Evolutionary conservation across 1,140 invertebrate species (phyloP).

Genomic region (Sarcophaga peregrina): DNA sequence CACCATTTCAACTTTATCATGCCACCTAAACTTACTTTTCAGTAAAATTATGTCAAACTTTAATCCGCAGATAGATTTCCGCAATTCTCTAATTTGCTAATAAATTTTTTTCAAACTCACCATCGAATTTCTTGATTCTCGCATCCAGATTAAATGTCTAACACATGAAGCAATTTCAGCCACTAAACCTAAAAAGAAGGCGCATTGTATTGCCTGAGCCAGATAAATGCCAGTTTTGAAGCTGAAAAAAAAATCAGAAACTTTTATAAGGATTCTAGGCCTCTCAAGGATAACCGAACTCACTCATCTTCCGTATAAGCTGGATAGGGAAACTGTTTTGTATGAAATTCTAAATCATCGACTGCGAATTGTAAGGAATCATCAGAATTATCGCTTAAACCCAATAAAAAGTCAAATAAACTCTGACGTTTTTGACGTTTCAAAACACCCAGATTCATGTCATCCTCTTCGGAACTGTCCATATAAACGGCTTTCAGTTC

Average conservation of each 20-base stretch:
- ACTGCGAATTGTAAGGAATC: conserved; percentile 51
- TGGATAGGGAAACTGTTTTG: conserved; percentile 76
- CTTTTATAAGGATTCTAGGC: not conserved
- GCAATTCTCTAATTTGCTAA: too few species aligned
- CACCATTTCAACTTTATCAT: too few species aligned
- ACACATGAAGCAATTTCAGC: conserved; percentile 73
- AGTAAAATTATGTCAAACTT: too few species aligned
- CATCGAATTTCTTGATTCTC: conserved; percentile 75
- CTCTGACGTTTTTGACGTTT: conserved; percentile 53
- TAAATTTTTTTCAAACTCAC: conserved; percentile 60
- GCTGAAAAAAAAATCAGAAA: conserved; percentile 64
- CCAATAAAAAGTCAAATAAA: conserved; percentile 53
- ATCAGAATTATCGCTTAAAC: conserved; percentile 36
- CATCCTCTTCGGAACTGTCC: not conserved
- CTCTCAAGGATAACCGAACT: conserved; percentile 55
- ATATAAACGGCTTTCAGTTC: not conserved
- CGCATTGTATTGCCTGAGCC: conserved; percentile 72
- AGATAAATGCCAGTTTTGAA: conserved; percentile 75
- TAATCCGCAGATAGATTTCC: too few species aligned
- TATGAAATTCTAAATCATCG: conserved; percentile 70
- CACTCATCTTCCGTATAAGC: conserved; percentile 74
- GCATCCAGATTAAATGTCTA: conserved; percentile 73
- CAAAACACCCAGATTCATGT: not conserved
- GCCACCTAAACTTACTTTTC: too few species aligned
- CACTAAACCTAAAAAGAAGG: conserved; percentile 74